Evolutionary conservation across 2,113 vertebrate species (phyloP), one percentile per base, ranked within the genome.

Genomic region (Pseudolaguvia tuberculata): DNA sequence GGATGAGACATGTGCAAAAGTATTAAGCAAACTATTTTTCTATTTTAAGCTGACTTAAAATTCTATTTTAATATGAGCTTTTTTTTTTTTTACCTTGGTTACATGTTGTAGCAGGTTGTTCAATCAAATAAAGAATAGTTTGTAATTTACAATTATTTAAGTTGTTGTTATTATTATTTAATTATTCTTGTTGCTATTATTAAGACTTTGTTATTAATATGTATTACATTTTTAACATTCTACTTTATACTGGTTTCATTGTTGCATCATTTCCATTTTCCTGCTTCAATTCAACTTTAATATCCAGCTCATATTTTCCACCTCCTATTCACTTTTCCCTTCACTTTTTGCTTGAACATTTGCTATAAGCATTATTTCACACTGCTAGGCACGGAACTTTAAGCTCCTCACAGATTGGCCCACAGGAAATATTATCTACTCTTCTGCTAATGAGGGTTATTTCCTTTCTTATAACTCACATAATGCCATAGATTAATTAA

Each of bases 341-440:
- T 48, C 18, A 27, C 63, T 17, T 67, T 31, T 31, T 56, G n/a
- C 18, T 72, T 48, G 18, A 67, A 67, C 39, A 50, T 71, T 58
- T 45, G 10, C 51, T 20, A 21, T 48, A 42, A 59, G 17, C 45
- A 51, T 57, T 51, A 42, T 42, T 57, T 76, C 18, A 69, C 25
- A 59, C 83, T 84, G 81, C 70, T 53, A 59, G 48, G 31, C 71
- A 79, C 83, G 83, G 81, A 80, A 11, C 79, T 78, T 83, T 82
- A 81, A 66, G 78, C 75, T 42, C 72, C 63, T 65, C 81, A 21
- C 76, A 57, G 39, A 42, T 59, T 48, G 42, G 66, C 48, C 59
- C 68, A 81, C 82, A 88, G 88, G 85, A 88, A 90, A 79, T 79
- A 82, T 84, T 85, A 75, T 56, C 75, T 76, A 85, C 78, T 80